Base-by-base conservation (phyloP, 2,888 invertebrate species). In the Ectemnius continuus region DNA sequence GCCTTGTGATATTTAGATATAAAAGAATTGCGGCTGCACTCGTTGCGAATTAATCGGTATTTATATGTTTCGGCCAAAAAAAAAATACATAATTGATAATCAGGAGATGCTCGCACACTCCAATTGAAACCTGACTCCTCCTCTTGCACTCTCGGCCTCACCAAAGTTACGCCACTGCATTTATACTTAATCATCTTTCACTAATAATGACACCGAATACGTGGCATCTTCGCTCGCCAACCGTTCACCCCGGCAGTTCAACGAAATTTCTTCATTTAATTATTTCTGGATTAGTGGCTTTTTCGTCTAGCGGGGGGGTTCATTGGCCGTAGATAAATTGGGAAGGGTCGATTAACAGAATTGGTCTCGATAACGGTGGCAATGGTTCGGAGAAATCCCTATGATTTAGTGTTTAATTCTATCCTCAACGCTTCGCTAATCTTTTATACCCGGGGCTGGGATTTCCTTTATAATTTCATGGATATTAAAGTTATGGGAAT, bases 361-460 rank as follows among this genome's bases (percentile, higher is more conserved):
- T 20, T 58, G 65, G 56, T 64, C 62, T 68, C 69, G 57, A 71
- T 74, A 70, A 74, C 73, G 78, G 75, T 68, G 80, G 80, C 78
- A 82, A 81, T 84, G 83, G 85, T 79, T 86, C 80, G 81, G 78
- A 72, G 63, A 74, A 36, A 36, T 45, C 11, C 4, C 13, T 61
- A 58, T 16, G 63, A 64, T 45, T 61, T 28, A 52, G 14, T 48
- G 16, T 48, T 47, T 18, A 60, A 57, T 16, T 52, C 13, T 20
- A 18, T 8, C 16, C 14, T n/a, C 23, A 6, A 59, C 60, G 67
- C 59, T 52, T 67, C 36, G 36, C 36, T 36, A 36, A 36, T 36
- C 36, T 1, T 36, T 36, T 36, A 36, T 36, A 36, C 36, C 36
- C 36, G 36, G 36, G 36, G 36, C 36, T 36, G 36, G 36, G 5